Evolutionary conservation across 2,113 vertebrate genomes (phyloP).

Genomic region (Tragelaphus strepsiceros): DNA sequence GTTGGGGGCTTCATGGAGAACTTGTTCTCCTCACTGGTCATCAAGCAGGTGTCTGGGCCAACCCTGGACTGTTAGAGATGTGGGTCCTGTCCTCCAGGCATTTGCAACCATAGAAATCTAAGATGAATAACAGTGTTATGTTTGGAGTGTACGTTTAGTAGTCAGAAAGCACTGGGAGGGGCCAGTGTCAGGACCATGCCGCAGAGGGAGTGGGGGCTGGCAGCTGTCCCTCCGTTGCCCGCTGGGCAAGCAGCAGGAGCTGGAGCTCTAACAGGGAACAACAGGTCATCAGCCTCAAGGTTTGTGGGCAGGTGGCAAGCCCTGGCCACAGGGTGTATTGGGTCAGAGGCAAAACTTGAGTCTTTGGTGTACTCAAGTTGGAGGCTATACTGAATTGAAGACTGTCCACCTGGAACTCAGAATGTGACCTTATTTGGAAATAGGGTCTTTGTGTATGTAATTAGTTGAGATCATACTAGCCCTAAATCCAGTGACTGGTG

Average conservation of each 20-base stretch:
- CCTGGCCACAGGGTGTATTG: not conserved
- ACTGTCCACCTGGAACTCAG: not conserved
- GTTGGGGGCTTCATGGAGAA: rapidly evolving
- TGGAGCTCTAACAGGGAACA: not conserved
- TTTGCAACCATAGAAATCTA: no score
- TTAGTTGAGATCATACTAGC: not conserved
- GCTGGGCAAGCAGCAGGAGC: not conserved
- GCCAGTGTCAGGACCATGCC: not conserved
- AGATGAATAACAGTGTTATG: not conserved
- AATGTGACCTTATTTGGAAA: not conserved
- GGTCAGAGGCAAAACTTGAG: not conserved
- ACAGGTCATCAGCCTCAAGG: not conserved
- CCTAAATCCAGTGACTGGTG: not conserved
- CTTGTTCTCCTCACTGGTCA: not conserved
- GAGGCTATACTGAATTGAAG: not conserved
- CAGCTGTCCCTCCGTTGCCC: rapidly evolving
- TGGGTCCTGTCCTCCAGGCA: not conserved
- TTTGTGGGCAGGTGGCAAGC: not conserved
- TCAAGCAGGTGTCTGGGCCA: not conserved
- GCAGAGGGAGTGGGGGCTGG: not conserved
- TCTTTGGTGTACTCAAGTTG: not conserved
- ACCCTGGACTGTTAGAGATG: not conserved
- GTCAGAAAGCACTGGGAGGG: not conserved
- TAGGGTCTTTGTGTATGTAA: not conserved
- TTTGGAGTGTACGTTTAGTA: not conserved